Conservation (phyloP, 2,888 invertebrate species). For the Vesta saturnalis region DNA sequence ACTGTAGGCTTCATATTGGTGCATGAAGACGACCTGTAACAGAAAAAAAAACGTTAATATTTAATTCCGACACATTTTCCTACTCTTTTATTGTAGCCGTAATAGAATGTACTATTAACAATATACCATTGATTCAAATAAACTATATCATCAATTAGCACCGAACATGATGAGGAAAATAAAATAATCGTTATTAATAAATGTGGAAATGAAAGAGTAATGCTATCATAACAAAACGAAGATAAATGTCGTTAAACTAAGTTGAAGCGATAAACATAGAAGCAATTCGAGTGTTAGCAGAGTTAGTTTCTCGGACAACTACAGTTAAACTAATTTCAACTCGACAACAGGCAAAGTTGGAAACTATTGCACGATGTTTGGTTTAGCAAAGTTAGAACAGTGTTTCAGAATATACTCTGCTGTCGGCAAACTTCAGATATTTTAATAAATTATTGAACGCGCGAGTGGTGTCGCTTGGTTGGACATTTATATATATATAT, state of each 20-base stretch:
- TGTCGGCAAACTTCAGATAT: slow-evolving; percentile 49
- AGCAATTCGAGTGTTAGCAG: slow-evolving; percentile 47
- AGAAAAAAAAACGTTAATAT: slow-evolving; percentile 38
- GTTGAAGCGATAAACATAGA: slow-evolving; percentile 49
- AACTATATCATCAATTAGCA: not conserved
- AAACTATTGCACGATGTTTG: slow-evolving; percentile 61
- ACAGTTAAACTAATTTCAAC: slow-evolving; percentile 58
- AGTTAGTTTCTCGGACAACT: slow-evolving; percentile 53
- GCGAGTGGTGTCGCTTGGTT: slow-evolving; percentile 35
- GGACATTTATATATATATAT: slow-evolving; percentile 30
- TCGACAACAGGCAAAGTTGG: slow-evolving; percentile 54
- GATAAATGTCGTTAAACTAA: slow-evolving; percentile 53
- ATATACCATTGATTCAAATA: no score
- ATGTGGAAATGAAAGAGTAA: slow-evolving; percentile 22
- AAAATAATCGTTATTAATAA: slow-evolving; percentile 12
- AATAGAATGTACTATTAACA: no score
- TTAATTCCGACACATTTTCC: not conserved
- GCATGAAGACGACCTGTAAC: slow-evolving; percentile 58
- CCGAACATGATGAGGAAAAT: not conserved
- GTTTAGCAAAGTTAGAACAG: slow-evolving; percentile 56
- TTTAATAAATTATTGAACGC: slow-evolving; percentile 51
- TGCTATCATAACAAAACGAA: slow-evolving; percentile 49
- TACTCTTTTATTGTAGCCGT: no score
- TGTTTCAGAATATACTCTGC: slow-evolving; percentile 53
- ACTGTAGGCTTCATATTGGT: slow-evolving; percentile 59